These are phyloP conservation scores for Symphodus melops DNA, from an alignment of 2,113 vertebrate genomes.

Conservation along the genomic window DNA sequence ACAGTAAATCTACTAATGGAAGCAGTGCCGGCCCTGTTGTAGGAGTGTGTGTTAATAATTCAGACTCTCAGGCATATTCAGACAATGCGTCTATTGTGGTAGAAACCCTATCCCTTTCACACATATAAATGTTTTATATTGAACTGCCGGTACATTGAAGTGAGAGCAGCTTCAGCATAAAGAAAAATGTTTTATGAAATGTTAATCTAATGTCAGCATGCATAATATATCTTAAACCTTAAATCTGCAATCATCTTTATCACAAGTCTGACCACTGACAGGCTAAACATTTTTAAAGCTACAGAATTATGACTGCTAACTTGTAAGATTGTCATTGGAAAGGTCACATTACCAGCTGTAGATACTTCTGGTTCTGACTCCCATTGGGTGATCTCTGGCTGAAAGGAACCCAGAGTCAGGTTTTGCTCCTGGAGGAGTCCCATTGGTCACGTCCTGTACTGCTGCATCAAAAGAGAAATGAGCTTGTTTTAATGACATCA, in stretches of 20 bases:
- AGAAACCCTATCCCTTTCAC: slow-evolving; percentile 24
- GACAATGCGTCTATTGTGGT: slow-evolving; percentile 12
- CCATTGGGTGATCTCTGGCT: slow-evolving; percentile 47
- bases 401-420: slow-evolving; percentile 33
- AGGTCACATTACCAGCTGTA: slow-evolving; percentile 62
- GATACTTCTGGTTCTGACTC: slow-evolving; percentile 34
- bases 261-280: too few species aligned
- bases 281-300: not conserved
- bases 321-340: too few species aligned
- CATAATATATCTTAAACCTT: too few species aligned
- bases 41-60: slow-evolving; percentile 47
- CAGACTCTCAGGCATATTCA: slow-evolving; percentile 20
- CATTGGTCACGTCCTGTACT: slow-evolving; percentile 40
- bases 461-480: not conserved
- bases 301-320: too few species aligned
- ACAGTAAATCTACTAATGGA: not conserved
- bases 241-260: too few species aligned
- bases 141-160: not conserved
- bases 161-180: not conserved
- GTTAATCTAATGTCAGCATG: too few species aligned
- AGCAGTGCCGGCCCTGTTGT: slow-evolving; percentile 2
- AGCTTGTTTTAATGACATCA: not conserved
- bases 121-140: slow-evolving; percentile 34
- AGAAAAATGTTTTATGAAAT: not conserved
- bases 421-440: slow-evolving; percentile 57